A percentile compares a stretch with the other conserved stretches of the same genome.
Evolutionary conservation across 2,888 invertebrate genomes (phyloP).

Genomic region (Dryocosmus kuriphilus): DNA sequence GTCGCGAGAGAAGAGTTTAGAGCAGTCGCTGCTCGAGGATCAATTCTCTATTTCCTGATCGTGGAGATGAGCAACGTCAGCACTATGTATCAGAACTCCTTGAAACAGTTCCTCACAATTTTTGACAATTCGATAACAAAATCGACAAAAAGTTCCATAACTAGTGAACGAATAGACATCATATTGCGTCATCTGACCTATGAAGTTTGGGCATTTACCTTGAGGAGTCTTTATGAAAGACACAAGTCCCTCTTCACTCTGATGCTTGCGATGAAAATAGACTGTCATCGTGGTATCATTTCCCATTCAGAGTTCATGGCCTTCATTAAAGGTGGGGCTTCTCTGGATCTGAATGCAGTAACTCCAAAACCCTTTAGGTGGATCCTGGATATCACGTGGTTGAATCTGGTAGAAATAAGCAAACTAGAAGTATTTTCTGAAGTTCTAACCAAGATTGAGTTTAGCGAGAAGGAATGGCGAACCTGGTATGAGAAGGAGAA

Average conservation of each 20-base stretch:
- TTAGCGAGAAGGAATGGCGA: constrained; percentile 92
- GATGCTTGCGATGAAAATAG: constrained; percentile 97
- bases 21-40: constrained; percentile 95
- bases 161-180: constrained; percentile 91
- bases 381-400: constrained; percentile 97
- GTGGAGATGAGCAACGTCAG: constrained; percentile 99
- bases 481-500: constrained; percentile 95
- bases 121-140: constrained; percentile 96
- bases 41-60: constrained; percentile 96
- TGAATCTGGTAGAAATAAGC: constrained; percentile 96
- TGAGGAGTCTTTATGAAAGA: constrained; percentile 94
- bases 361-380: constrained; percentile 95
- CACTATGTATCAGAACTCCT: constrained; percentile 97
- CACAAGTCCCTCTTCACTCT: constrained; percentile 96
- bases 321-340: constrained; percentile 97
- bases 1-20: constrained; percentile 96
- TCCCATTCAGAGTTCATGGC: constrained; percentile 95
- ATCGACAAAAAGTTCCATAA: constrained; percentile 90
- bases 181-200: constrained; percentile 93
- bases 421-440: constrained; percentile 89
- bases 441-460: constrained; percentile 89
- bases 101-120: constrained; percentile 95
- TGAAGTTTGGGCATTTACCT: constrained; percentile 95
- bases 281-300: constrained; percentile 89
- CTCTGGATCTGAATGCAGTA: constrained; percentile 94